Conservation (phyloP, 2,888 invertebrate genomes). For the Calliphora vomitoria region DNA sequence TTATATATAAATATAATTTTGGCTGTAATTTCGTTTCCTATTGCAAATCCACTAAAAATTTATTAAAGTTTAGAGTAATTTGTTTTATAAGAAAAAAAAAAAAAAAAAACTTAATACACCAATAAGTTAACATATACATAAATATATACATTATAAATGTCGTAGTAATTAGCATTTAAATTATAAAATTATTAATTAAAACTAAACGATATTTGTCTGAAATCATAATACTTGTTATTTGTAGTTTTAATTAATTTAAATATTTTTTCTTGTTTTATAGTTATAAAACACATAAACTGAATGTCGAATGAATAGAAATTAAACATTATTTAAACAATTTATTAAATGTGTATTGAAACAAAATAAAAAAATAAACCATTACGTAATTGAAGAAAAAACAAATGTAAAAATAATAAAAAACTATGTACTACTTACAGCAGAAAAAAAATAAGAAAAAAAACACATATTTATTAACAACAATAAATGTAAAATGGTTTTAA, state of each 20-base stretch:
- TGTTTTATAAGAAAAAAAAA: not conserved
- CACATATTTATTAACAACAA: conserved; percentile 52
- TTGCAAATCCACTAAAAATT: conserved; percentile 8
- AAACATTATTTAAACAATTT: conserved; percentile 42
- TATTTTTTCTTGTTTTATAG: conserved; percentile 37
- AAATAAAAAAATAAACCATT: not conserved
- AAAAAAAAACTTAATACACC: not conserved
- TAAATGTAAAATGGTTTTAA: conserved; percentile 71
- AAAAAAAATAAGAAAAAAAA: conserved; percentile 27
- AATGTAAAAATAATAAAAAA: not conserved
- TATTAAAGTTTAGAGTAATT: conserved; percentile 4
- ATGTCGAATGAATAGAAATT: conserved; percentile 34
- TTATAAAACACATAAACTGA: conserved; percentile 37
- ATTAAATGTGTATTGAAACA: conserved; percentile 47
- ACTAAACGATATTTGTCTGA: conserved; percentile 36
- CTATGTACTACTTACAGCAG: conserved; percentile 13
- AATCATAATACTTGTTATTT: conserved; percentile 47
- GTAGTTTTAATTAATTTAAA: conserved; percentile 59
- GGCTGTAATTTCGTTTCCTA: conserved; percentile 44
- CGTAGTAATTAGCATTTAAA: conserved; percentile 26
- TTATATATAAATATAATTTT: conserved; percentile 16
- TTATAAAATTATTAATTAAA: conserved; percentile 5
- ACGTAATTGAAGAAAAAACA: not conserved
- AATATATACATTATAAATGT: conserved; percentile 8
- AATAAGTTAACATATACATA: conserved; percentile 16